Conservation (phyloP, 2,888 invertebrate genomes). For the Cerceris rybyensis region DNA sequence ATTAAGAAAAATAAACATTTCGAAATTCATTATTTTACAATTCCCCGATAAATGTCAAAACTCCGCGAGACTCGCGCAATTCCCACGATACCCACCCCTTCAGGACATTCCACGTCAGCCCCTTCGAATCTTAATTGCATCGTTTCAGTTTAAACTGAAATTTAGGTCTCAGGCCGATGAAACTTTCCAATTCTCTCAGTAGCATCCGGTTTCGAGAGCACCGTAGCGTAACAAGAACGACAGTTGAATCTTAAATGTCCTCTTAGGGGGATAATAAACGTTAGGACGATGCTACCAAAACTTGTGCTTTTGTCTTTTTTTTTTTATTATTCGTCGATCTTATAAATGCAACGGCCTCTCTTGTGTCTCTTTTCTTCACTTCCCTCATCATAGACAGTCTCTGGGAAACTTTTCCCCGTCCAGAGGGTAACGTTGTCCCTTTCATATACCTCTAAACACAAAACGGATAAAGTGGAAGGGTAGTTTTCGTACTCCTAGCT, state of each 20-base stretch:
- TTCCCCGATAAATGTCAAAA: too few relatives aligned
- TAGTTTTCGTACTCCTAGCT: neutral
- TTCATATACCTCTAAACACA: neutral
- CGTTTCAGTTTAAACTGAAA: neutral
- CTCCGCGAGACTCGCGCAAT: too few relatives aligned
- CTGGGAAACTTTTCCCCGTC: neutral
- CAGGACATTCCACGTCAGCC: neutral
- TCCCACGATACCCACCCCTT: too few relatives aligned
- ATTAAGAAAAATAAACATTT: too few relatives aligned
- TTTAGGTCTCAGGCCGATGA: neutral
- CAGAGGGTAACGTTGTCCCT: constrained; percentile 3
- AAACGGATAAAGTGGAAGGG: neutral
- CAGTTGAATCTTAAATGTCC: constrained; percentile 27
- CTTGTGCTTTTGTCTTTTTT: constrained; percentile 11
- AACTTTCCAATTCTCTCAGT: neutral
- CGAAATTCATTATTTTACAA: too few relatives aligned
- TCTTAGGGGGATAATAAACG: constrained; percentile 17
- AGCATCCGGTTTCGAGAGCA: neutral
- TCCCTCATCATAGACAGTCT: neutral
- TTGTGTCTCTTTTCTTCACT: constrained; percentile 1
- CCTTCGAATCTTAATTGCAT: neutral
- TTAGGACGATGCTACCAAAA: constrained; percentile 16
- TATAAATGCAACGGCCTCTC: neutral
- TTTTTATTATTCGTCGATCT: neutral
- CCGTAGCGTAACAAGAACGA: constrained; percentile 6